phyloP scores from a whole-genome alignment of 2,888 invertebrate species.

The Lochmaea crataegi region DNA sequence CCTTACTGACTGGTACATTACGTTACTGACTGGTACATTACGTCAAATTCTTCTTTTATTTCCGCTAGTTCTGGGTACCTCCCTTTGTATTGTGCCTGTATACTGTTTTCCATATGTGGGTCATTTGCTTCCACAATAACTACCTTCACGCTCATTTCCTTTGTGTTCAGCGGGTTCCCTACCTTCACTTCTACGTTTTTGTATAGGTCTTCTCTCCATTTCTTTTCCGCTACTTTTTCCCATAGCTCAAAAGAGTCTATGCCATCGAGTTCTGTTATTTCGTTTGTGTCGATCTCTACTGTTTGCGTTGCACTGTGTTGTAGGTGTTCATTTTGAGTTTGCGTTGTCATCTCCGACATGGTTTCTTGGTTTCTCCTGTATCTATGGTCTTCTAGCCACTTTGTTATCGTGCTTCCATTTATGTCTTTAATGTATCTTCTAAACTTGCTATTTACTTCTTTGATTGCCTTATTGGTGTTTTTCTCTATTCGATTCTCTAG shows the following conservation, averaged over 20 bases:
- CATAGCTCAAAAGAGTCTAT: conserved; percentile 1
- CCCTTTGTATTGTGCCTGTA: neutral
- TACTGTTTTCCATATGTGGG: neutral
- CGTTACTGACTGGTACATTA: conserved; percentile 1
- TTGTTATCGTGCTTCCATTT: neutral
- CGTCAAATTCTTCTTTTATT: neutral
- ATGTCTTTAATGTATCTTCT: neutral
- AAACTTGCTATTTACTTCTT: neutral
- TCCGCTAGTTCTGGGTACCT: neutral
- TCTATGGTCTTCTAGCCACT: too few relatives aligned
- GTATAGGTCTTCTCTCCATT: too few relatives aligned
- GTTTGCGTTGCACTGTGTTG: too few relatives aligned
- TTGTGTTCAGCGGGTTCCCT: too few relatives aligned
- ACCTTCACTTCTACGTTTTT: too few relatives aligned
- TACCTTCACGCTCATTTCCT: too few relatives aligned
- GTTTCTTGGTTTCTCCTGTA: too few relatives aligned
- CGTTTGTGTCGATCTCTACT: neutral
- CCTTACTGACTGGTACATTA: too few relatives aligned
- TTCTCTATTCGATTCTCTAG: neutral
- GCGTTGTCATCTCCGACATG: too few relatives aligned
- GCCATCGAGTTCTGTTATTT: neutral
- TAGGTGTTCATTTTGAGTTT: neutral
- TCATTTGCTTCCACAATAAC: too few relatives aligned
- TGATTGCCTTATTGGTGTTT: neutral
- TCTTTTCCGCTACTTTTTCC: neutral